These are phyloP conservation scores for Cynopterus brachyotis DNA, from an alignment of 2,113 vertebrate genomes.

Conservation along the genomic window DNA sequence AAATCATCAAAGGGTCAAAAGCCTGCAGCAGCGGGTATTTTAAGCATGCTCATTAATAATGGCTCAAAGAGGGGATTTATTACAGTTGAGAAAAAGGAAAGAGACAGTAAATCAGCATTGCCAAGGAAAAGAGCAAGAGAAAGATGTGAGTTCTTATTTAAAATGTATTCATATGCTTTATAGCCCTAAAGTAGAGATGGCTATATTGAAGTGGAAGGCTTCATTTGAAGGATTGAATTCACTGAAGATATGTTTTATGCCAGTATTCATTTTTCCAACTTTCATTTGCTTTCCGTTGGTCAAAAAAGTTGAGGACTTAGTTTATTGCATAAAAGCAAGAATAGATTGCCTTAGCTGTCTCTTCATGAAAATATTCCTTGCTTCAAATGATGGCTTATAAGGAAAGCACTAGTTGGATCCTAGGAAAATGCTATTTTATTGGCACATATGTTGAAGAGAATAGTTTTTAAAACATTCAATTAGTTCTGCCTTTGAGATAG, in stretches of 20 bases:
- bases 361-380: constrained; percentile 33
- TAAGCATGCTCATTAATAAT: constrained; percentile 64
- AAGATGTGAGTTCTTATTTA: constrained; percentile 54
- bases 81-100: neutral
- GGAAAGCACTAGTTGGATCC: neutral
- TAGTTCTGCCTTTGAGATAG: constrained; percentile 59
- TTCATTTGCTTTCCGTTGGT: constrained; percentile 47
- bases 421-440: constrained; percentile 57
- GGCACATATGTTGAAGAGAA: constrained; percentile 57
- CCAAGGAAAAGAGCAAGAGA: constrained; percentile 33
- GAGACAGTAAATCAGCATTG: constrained; percentile 49
- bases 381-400: constrained; percentile 34
- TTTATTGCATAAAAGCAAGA: constrained; percentile 46
- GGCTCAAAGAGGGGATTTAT: constrained; percentile 62
- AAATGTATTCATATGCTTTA: constrained; percentile 57
- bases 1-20: neutral
- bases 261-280: constrained; percentile 36
- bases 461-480: constrained; percentile 60
- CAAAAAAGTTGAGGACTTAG: constrained; percentile 35
- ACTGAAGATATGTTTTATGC: neutral
- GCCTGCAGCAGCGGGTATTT: constrained; percentile 41
- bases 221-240: constrained; percentile 56
- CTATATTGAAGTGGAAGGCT: constrained; percentile 36
- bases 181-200: constrained; percentile 46
- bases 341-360: neutral